These are phyloP conservation scores for Myxocyprinus asiaticus DNA, from an alignment of 2,113 vertebrate genomes.

Conservation along the genomic window DNA sequence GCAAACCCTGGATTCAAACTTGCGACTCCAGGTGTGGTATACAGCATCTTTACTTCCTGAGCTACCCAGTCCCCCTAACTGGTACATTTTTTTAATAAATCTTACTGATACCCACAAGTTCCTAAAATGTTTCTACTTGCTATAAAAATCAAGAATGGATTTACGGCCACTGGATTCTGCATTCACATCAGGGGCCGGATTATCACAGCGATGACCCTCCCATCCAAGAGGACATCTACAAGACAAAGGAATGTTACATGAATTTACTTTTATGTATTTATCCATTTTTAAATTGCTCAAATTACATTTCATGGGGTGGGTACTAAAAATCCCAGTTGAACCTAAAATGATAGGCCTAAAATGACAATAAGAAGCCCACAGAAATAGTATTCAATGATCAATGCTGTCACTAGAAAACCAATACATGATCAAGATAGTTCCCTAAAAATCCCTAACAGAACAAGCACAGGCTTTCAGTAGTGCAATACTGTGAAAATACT, in stretches of 20 bases:
- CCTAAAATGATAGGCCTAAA: neutral
- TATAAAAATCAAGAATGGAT: slow-evolving; percentile 14
- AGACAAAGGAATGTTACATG: neutral
- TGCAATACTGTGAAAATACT: too few species aligned
- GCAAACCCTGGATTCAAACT: too few species aligned
- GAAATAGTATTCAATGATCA: neutral
- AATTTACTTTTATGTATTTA: neutral
- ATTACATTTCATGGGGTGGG: neutral
- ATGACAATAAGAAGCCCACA: neutral
- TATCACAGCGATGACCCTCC: slow-evolving; percentile 53
- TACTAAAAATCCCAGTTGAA: neutral
- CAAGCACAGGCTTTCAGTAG: too few species aligned
- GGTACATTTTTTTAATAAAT: too few species aligned
- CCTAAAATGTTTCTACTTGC: too few species aligned
- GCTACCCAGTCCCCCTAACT: too few species aligned
- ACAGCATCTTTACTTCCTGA: too few species aligned
- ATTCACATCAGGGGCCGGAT: neutral
- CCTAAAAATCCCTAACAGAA: too few species aligned
- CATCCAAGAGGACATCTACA: slow-evolving; percentile 58
- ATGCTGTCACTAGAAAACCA: neutral
- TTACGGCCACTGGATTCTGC: slow-evolving; percentile 43
- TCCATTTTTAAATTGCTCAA: neutral
- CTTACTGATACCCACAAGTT: too few species aligned
- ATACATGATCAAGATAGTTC: neutral
- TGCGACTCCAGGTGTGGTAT: too few species aligned